Percentiles rank a stretch among this genome's conserved stretches.
Conservation (phyloP, 1,140 invertebrate genomes). For the Cotesia glomerata region DNA sequence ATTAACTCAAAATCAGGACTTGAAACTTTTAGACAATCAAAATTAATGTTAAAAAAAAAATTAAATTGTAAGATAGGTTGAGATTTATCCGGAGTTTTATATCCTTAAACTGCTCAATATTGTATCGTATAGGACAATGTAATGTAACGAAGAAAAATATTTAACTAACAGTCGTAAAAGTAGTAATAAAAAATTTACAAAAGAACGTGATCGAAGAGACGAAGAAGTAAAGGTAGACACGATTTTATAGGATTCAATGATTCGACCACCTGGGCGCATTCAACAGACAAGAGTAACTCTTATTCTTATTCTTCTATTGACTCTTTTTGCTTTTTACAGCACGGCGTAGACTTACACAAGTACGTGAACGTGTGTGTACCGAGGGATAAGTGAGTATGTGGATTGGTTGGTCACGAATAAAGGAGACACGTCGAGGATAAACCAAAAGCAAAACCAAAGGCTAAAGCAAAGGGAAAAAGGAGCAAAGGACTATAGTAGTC, state of each 20-base stretch:
- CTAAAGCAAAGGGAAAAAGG: background rate
- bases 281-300: background rate
- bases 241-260: conserved; percentile 40
- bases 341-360: background rate
- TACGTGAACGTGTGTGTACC: too few relatives aligned
- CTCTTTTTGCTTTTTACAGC: background rate
- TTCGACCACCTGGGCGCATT: conserved; percentile 44
- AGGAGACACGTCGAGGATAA: background rate
- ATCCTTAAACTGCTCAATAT: background rate
- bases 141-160: conserved; percentile 15
- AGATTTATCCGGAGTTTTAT: too few relatives aligned
- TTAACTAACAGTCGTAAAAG: conserved; percentile 10
- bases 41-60: too few relatives aligned
- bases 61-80: too few relatives aligned
- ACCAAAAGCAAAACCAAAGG: background rate
- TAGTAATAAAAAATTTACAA: conserved; percentile 13
- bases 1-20: too few relatives aligned
- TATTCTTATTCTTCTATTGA: background rate
- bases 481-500: background rate
- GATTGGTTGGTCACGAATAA: conserved; percentile 1
- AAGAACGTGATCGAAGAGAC: conserved; percentile 25
- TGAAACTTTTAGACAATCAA: too few relatives aligned
- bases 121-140: background rate
- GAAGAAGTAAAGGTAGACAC: conserved; percentile 30
- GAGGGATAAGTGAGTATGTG: background rate